These are phyloP conservation scores for Corythornis cristatus DNA, from an alignment of 2,113 vertebrate genomes.

Conservation along the genomic window DNA sequence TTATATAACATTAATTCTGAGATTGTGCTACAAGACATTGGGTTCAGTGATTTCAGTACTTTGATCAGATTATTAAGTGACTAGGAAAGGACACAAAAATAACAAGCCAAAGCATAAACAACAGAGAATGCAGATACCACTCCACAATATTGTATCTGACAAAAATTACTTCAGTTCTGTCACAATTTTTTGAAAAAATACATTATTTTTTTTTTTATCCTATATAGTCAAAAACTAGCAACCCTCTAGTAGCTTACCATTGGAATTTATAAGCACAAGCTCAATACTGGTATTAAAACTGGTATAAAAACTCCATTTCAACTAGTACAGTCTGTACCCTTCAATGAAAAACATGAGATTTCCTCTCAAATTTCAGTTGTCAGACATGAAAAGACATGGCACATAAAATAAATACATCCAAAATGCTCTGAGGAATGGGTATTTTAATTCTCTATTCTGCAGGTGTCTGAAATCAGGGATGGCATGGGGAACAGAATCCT, in stretches of 20 bases:
- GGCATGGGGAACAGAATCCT: background rate
- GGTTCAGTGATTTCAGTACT: background rate
- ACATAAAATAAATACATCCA: background rate
- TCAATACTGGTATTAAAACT: background rate
- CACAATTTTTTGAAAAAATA: conserved; percentile 25
- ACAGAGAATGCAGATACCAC: background rate
- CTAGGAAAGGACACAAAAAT: background rate
- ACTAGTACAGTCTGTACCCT: background rate
- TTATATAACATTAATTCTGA: background rate
- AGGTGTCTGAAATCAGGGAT: background rate
- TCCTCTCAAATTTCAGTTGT: conserved; percentile 21
- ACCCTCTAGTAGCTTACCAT: background rate
- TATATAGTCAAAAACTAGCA: background rate
- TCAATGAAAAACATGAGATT: background rate
- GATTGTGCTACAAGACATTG: background rate
- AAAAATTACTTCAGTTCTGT: background rate
- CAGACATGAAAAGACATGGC: conserved; percentile 12
- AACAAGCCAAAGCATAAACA: background rate
- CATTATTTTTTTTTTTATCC: background rate
- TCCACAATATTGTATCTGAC: background rate
- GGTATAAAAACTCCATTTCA: background rate
- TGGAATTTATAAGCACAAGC: background rate
- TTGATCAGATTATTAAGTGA: background rate
- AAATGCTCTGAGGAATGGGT: background rate
- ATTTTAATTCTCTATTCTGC: background rate